Percentiles rank a stretch among this genome's conserved stretches.
These are phyloP conservation scores for Ageneiosus marmoratus DNA, from an alignment of 2,113 vertebrate species.

Conservation along the genomic window DNA sequence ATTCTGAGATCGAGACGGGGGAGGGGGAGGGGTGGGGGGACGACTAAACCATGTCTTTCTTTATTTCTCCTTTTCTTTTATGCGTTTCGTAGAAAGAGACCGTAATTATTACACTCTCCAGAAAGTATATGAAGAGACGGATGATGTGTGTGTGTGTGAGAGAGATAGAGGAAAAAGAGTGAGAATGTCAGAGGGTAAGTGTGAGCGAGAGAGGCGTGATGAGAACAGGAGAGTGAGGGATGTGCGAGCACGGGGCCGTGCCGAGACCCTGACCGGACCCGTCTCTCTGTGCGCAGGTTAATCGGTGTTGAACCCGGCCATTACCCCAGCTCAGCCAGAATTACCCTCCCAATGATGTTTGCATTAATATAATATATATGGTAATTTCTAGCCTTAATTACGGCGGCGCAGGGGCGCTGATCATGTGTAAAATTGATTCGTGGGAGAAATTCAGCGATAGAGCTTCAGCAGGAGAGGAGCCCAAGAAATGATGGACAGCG, in stretches of 20 bases:
- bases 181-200: slow-evolving; percentile 62
- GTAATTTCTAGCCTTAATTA: slow-evolving; percentile 99
- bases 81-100: slow-evolving; percentile 66
- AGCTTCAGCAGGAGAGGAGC: slow-evolving; percentile 81
- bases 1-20: slow-evolving; percentile 91
- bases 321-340: slow-evolving; percentile 99
- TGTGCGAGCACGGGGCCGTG: slow-evolving; percentile 77
- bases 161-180: slow-evolving; percentile 57
- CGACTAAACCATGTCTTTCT: not conserved
- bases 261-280: slow-evolving; percentile 86
- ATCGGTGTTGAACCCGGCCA: slow-evolving; percentile 99
- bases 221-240: slow-evolving; percentile 51
- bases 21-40: too few relatives aligned
- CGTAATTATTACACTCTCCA: slow-evolving; percentile 93
- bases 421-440: slow-evolving; percentile 99
- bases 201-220: slow-evolving; percentile 15
- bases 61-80: not conserved
- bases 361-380: slow-evolving; percentile 99
- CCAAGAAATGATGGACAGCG: slow-evolving; percentile 83
- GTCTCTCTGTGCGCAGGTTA: slow-evolving; percentile 98
- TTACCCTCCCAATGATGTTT: slow-evolving; percentile 99
- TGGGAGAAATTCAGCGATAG: slow-evolving; percentile 98
- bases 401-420: slow-evolving; percentile 99
- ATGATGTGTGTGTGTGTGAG: slow-evolving; percentile 6
- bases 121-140: slow-evolving; percentile 58